Percentiles rank a stretch among this genome's conserved stretches.
phyloP scores from a whole-genome alignment of 1,140 invertebrate species.

The Drosophila sulfurigaster region DNA sequence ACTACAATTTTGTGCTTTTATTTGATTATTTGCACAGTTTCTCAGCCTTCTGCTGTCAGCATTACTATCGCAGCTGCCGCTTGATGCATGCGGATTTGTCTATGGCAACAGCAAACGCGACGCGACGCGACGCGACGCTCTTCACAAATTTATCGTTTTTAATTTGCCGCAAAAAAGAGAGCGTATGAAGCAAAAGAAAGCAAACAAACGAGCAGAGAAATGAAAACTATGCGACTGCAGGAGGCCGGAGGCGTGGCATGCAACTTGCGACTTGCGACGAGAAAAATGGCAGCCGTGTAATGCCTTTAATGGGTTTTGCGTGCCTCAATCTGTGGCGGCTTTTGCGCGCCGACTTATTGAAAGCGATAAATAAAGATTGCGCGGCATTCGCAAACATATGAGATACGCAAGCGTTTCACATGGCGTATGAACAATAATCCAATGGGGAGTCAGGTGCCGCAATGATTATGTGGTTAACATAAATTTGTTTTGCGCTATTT shows the following conservation, averaged over 20 bases:
- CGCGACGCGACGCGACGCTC: constrained; percentile 25
- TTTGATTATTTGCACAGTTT: constrained; percentile 69
- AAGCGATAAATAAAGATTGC: constrained; percentile 84
- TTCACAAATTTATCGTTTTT: constrained; percentile 84
- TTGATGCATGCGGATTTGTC: constrained; percentile 76
- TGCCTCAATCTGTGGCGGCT: constrained; percentile 53
- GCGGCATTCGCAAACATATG: constrained; percentile 28
- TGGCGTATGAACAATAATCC: constrained; percentile 58
- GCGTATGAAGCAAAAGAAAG: constrained; percentile 43
- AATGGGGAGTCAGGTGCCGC: constrained; percentile 44
- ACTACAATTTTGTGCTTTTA: constrained; percentile 64
- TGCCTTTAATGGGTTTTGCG: constrained; percentile 81
- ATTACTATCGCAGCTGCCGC: constrained; percentile 42
- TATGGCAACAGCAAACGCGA: constrained; percentile 47
- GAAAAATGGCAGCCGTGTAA: constrained; percentile 75
- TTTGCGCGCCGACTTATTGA: constrained; percentile 76
- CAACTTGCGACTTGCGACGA: constrained; percentile 20
- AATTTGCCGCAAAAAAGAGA: constrained; percentile 74
- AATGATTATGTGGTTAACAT: constrained; percentile 78
- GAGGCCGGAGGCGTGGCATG: too few species aligned
- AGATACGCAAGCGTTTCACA: neutral
- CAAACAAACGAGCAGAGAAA: constrained; percentile 28
- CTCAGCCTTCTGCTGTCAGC: constrained; percentile 23
- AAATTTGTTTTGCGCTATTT: constrained; percentile 70
- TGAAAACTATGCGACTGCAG: neutral